Evolutionary conservation across 2,113 vertebrate species (phyloP), one percentile per base, ranked within the genome.

Genomic region (Aegithalos caudatus): DNA sequence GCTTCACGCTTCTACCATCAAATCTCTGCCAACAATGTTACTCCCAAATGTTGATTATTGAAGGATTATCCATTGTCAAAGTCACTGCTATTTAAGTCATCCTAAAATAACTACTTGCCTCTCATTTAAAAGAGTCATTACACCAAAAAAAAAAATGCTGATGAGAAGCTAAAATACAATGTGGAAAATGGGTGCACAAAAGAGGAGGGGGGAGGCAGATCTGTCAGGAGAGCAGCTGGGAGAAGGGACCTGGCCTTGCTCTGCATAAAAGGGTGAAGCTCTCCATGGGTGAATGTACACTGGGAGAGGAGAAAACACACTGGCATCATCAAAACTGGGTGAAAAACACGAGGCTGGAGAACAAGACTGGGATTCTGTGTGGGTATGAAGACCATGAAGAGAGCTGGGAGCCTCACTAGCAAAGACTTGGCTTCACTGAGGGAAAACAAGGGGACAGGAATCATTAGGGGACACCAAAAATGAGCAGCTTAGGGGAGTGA

Each of bases 41-140:
- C n/a, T n/a, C n/a, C n/a, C n/a, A n/a, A n/a, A n/a, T 37, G 70
- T 74, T 16, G 35, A 76, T 91, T 90, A 71, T 24, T 44, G 69
- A 73, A 93, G 69, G 44, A 79, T 92, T 84, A 81, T 53, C 82
- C 66, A 53, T 81, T 35, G 51, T 81, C 72, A 93, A 80, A 95
- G 54, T 14, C 70, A 77, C 50, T 18, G 17, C 18, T 48, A 64
- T 50, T 8, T 48, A 90, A 90, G 54, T 35, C 6, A 40, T 73
- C 44, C 81, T 82, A 88, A 92, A 94, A 92, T 29, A 91, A 61
- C 47, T 47, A 31, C 44, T 90, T 53, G 64, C 12, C 12, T 87
- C 48, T 76, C 28, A 37, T 87, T 90, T 87, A 65, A 37, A 91
- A 60, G 15, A 62, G 27, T 20, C 29, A 31, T 72, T 79, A 10